phyloP scores from a whole-genome alignment of 2,888 invertebrate species.

The Eupsilia transversa region DNA sequence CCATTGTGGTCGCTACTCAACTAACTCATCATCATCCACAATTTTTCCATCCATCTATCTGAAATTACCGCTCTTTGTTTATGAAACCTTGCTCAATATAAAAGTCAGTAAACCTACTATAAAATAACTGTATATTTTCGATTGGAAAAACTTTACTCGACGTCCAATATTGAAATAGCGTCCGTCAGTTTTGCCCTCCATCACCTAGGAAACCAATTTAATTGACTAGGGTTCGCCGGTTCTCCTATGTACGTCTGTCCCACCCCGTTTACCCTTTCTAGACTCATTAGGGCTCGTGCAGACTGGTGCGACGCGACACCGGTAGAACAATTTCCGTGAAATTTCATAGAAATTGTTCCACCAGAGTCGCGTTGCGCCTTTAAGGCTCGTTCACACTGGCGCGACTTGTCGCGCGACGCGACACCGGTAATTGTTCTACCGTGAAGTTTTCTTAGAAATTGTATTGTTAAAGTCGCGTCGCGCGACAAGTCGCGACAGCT shows the following conservation, averaged over 20 bases:
- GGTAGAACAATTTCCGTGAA: too few relatives aligned
- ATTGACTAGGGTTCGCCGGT: slow-evolving; percentile 35
- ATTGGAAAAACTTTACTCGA: slow-evolving; percentile 8
- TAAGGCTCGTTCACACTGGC: too few relatives aligned
- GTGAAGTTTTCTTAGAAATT: too few relatives aligned
- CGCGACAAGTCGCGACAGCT: too few relatives aligned
- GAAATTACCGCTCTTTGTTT: background rate
- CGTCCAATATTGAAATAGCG: slow-evolving; percentile 5
- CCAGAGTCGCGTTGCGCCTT: too few relatives aligned
- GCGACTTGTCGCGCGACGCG: too few relatives aligned
- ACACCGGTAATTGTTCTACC: too few relatives aligned
- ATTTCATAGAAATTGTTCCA: too few relatives aligned
- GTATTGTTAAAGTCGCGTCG: too few relatives aligned
- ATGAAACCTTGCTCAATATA: background rate
- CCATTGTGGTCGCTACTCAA: background rate
- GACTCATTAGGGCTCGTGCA: slow-evolving; percentile 16
- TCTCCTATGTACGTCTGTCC: slow-evolving; percentile 14
- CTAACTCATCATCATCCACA: slow-evolving; percentile 5
- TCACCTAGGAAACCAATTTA: slow-evolving; percentile 54
- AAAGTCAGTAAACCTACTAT: background rate
- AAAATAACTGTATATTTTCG: slow-evolving; percentile 5
- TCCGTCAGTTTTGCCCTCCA: slow-evolving; percentile 23
- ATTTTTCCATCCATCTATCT: slow-evolving; percentile 5
- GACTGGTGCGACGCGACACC: too few relatives aligned
- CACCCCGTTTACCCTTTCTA: slow-evolving; percentile 26